Base-by-base conservation (phyloP, 2,113 vertebrate genomes). In the Nymphicus hollandicus region DNA sequence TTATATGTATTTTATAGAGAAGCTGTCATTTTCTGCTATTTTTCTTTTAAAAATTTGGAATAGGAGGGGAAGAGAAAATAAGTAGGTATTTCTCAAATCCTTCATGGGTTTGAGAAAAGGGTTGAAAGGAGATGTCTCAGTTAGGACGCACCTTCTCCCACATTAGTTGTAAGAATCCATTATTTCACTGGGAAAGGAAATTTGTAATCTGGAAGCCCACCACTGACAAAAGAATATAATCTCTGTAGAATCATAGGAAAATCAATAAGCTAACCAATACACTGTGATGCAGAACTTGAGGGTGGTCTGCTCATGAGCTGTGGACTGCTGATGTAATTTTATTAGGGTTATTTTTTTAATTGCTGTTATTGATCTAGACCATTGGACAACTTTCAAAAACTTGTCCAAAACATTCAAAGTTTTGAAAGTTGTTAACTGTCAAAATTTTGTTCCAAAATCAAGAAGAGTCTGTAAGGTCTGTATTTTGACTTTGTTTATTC, bases 91-190 rank as follows among this genome's bases (percentile, higher is more conserved):
- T 86, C 37, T 80, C 11, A 71, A 66, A 44, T n/a, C 22, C 22
- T 49, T 71, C 13, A 3, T 19, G 46, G 63, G 8, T 61, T 81
- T 0, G 0, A 77, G 64, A 84, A 56, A 2, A 13, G 9, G 3
- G 11, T 28, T 33, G n/a, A 7, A 19, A 39, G 4, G 29, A 71
- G 3, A 7, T 35, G 3, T 61, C 14, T 84, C n/a, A 9, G 2
- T 44, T 52, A 77, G 55, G 50, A 70, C 17, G 3, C 24, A 81
- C 2, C 5, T 76, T 80, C 16, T 84, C 18, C 14, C 7, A 78
- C 33, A 25, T 37, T 37, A 58, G 27, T 49, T 56, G 29, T 65
- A 28, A 91, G 84, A 84, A 86, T 25, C 49, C 16, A 29, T 49
- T 58, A 16, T 63, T 53, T 68, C 37, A 79, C 31, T 31, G 5